A percentile compares a stretch with the other conserved stretches of the same genome.
Evolutionary conservation across 2,113 vertebrate genomes (phyloP).

Genomic region (Tetrax tetrax): DNA sequence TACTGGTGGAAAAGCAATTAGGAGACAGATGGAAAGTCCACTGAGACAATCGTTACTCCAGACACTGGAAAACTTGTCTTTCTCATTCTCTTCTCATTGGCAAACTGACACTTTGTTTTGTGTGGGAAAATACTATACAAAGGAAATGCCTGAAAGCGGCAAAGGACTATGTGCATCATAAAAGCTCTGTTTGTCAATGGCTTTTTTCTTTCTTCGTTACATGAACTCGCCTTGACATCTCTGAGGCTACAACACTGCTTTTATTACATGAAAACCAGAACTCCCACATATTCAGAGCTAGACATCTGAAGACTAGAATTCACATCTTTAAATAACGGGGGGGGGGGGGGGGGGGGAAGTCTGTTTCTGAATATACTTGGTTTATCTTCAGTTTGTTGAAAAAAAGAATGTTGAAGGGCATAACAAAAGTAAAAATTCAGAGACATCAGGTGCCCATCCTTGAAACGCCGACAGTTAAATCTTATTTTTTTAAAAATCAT

Average conservation of each 20-base stretch:
- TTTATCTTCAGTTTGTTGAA: neutral
- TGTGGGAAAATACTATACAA: neutral
- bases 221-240: neutral
- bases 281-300: neutral
- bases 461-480: neutral
- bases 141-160: neutral
- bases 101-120: neutral
- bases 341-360: fast-evolving
- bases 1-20: neutral
- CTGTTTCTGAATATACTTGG: neutral
- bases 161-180: neutral
- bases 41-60: neutral
- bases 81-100: neutral
- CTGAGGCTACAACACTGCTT: neutral
- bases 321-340: fast-evolving
- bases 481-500: neutral
- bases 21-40: neutral
- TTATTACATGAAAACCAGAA: neutral
- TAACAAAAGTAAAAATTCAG: neutral
- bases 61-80: neutral
- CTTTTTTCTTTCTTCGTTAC: neutral
- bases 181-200: neutral
- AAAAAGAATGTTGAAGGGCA: neutral
- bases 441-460: neutral
- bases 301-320: neutral